A percentile compares a stretch with the other conserved stretches of the same genome.
Conservation (phyloP, 35 echinoderm and acorn worm genomes). For the Antedon bifida region DNA sequence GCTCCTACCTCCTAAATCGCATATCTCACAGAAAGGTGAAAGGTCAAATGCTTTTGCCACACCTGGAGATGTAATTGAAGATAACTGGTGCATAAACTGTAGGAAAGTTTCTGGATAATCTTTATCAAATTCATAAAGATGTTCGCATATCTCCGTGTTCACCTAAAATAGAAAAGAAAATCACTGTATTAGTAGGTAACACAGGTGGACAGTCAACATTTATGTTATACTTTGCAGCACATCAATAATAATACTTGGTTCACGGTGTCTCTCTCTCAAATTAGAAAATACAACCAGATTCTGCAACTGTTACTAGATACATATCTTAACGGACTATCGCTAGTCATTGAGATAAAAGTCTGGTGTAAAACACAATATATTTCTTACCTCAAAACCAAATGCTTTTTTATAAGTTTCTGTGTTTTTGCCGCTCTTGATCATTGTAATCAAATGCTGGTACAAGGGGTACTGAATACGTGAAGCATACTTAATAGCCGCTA, state of each 20-base stretch:
- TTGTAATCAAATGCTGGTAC: not conserved
- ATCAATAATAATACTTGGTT: no score
- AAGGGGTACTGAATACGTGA: not conserved
- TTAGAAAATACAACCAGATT: no score
- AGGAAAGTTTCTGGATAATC: not conserved
- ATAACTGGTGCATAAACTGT: not conserved
- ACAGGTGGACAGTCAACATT: no score
- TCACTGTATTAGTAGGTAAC: no score
- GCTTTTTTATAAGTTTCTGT: not conserved
- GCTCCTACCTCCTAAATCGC: not conserved
- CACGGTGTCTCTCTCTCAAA: no score
- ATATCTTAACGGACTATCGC: no score
- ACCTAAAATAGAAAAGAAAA: no score
- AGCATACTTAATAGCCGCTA: not conserved
- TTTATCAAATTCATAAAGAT: no score
- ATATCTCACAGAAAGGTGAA: not conserved
- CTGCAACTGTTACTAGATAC: no score
- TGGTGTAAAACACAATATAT: not conserved
- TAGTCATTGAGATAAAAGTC: no score
- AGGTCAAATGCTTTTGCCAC: not conserved
- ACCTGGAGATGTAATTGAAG: not conserved
- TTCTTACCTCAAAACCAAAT: not conserved
- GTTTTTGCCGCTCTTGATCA: not conserved
- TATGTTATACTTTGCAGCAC: no score
- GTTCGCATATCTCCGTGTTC: no score